Evolutionary conservation across 2,113 vertebrate genomes (phyloP).

Genomic region (Clarias magur): DNA sequence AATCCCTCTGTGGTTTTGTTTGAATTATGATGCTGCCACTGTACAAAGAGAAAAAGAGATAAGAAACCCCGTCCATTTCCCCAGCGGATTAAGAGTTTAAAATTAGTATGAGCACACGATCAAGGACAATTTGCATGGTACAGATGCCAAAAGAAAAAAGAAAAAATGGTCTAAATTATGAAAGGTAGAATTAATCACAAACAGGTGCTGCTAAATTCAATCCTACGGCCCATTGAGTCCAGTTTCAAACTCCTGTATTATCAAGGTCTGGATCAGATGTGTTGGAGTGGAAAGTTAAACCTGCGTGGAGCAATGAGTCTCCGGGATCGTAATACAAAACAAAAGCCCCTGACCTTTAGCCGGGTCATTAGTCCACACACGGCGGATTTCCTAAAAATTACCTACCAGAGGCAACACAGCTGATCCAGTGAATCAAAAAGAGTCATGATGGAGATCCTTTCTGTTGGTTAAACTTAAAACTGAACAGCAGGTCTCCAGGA

Average conservation of each 20-base stretch:
- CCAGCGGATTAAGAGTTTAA: not conserved
- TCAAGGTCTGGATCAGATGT: not conserved
- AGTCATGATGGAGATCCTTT: not conserved
- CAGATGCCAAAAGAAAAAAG: not conserved
- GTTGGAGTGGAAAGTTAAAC: not conserved
- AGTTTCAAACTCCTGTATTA: not conserved
- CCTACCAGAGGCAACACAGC: not conserved
- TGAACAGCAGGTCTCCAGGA: not conserved
- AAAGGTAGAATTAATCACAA: slow-evolving; percentile 34
- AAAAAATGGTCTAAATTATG: slow-evolving; percentile 28
- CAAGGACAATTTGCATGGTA: slow-evolving; percentile 17
- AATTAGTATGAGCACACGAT: not conserved
- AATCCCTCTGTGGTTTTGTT: not conserved
- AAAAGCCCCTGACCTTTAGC: not conserved
- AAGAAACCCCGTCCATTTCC: not conserved
- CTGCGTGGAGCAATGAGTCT: not conserved
- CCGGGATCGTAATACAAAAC: not conserved
- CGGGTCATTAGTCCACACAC: not conserved
- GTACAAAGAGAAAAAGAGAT: too few species aligned
- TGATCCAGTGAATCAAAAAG: not conserved
- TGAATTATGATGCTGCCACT: not conserved
- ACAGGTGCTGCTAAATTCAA: not conserved
- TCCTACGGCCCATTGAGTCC: not conserved
- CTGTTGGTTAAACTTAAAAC: not conserved
- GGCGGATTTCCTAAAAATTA: not conserved